Evolutionary conservation across 2,888 invertebrate genomes (phyloP), one percentile per base, ranked within the genome.

Genomic region (Gastrophysa polygoni): DNA sequence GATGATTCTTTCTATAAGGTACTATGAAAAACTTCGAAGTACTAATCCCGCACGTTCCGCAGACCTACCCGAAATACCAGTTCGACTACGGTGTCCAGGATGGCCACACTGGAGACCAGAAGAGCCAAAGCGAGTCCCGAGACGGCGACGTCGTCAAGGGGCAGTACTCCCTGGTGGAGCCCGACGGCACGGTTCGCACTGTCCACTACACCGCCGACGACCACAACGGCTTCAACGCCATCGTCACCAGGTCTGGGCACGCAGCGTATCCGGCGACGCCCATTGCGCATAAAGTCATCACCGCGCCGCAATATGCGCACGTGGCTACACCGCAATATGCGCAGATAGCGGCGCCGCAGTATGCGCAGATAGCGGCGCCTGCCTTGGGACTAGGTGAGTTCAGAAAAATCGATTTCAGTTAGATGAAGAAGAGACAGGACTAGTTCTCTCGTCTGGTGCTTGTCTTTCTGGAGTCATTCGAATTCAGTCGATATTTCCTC

Each of bases 61-160:
- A 80, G 80, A 78, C 84, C 0, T 85, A 86, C 71, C 86, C 87
- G 20, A 86, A 85, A 79, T 86, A 87, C 73, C 84, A 85, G 73
- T 86, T 85, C 73, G 84, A 85, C 72, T 86, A 87, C 66, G 83
- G 85, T 28, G 86, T 87, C 54, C 83, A 85, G 3, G 86, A 87
- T 61, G 83, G 83, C 59, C 84, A 84, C 66, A 86, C 86, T 0
- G 86, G 86, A 7, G 86, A 86, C 70, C 83, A 85, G 65, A 86
- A 87, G 69, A 80, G 82, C 32, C 86, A 87, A 66, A 78, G 80
- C 4, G 86, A 87, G 73, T 74, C 82, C 16, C 80, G 86, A 52
- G 85, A 86, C 59, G 86, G 86, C 0, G 85, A 86, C 68, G 79
- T 81, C 58, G 86, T 87, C n/a, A 83, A 82, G 61, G 86, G 86